Conservation (phyloP, 2,113 vertebrate species). For the Ptychochromis oligacanthus region DNA sequence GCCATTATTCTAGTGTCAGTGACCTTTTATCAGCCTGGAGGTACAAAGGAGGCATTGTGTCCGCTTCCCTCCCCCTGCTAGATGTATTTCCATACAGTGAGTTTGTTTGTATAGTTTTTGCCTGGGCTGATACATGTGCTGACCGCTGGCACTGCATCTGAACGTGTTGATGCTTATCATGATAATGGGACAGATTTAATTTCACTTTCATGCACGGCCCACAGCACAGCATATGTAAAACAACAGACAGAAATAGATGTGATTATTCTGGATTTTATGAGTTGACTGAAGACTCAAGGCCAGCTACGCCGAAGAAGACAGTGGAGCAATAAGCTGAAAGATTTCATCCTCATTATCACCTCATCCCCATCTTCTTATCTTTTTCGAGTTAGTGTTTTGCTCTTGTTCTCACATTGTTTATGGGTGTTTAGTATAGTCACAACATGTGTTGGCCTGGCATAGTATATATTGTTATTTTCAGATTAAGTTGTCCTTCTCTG, state of each 20-base stretch:
- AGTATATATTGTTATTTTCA: neutral
- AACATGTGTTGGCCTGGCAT: neutral
- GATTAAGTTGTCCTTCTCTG: neutral
- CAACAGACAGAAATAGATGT: constrained; percentile 44
- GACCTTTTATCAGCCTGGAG: constrained; percentile 28
- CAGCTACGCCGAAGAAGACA: constrained; percentile 16
- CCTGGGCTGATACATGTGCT: constrained; percentile 5
- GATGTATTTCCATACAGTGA: neutral
- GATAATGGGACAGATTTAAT: constrained; percentile 59
- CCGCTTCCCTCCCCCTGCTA: neutral
- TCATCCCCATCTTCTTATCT: neutral
- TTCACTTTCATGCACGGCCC: constrained; percentile 31
- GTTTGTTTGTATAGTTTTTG: neutral
- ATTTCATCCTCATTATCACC: constrained; percentile 14
- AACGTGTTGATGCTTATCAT: constrained; percentile 53
- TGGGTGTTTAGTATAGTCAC: neutral
- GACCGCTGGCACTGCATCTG: constrained; percentile 14
- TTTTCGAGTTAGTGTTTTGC: neutral
- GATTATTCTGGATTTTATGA: constrained; percentile 52
- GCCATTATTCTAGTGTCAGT: constrained; percentile 38
- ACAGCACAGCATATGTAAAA: constrained; percentile 51
- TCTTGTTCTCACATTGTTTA: neutral
- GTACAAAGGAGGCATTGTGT: neutral
- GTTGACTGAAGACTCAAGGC: constrained; percentile 28
- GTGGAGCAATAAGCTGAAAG: constrained; percentile 21